A percentile compares a stretch with the other conserved stretches of the same genome.
Conservation (phyloP, 2,888 invertebrate genomes). For the Tinea pellionella region DNA sequence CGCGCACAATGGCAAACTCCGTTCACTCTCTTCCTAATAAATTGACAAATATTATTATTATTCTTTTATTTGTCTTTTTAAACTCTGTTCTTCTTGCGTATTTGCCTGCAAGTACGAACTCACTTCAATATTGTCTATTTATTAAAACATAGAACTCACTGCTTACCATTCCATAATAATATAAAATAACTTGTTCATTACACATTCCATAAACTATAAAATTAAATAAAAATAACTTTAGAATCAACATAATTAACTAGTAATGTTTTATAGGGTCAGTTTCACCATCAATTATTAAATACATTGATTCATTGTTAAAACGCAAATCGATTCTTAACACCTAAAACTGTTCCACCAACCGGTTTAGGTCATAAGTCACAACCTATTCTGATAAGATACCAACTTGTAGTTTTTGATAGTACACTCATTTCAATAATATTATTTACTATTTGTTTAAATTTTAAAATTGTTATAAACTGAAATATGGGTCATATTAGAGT, state of each 20-base stretch:
- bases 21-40: constrained; percentile 69
- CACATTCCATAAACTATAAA: constrained; percentile 22
- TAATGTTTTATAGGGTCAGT: too few relatives aligned
- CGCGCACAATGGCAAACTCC: constrained; percentile 64
- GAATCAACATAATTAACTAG: constrained; percentile 28
- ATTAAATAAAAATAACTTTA: constrained; percentile 27
- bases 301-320: too few relatives aligned
- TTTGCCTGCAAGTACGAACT: too few relatives aligned
- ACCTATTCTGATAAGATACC: constrained; percentile 49
- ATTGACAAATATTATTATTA: not conserved
- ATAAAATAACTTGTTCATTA: constrained; percentile 37
- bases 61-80: not conserved
- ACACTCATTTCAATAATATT: too few relatives aligned
- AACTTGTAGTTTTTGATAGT: not conserved
- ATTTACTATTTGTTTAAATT: too few relatives aligned
- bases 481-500: too few relatives aligned
- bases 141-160: too few relatives aligned
- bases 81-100: too few relatives aligned
- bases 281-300: too few relatives aligned
- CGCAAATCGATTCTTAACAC: too few relatives aligned
- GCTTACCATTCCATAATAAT: constrained; percentile 57
- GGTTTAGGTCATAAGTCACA: constrained; percentile 23
- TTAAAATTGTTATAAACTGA: too few relatives aligned
- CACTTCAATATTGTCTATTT: too few relatives aligned
- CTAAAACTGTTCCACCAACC: not conserved